A percentile compares a stretch with the other conserved stretches of the same genome.
These are phyloP conservation scores for Ctena decussata DNA, from an alignment of 2,888 invertebrate genomes.

Conservation along the genomic window DNA sequence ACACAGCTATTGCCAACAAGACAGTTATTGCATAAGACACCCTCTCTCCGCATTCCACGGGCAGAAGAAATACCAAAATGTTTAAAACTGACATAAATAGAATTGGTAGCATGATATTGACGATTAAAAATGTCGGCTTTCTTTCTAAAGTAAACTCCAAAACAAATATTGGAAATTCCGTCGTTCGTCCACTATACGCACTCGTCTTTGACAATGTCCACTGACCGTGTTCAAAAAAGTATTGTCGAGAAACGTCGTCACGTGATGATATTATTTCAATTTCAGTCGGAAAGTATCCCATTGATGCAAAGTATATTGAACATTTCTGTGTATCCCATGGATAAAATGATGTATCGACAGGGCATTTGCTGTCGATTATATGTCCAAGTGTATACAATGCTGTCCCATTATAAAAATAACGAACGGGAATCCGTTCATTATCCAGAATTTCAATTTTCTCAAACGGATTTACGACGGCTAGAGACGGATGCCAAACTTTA, in stretches of 20 bases:
- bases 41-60: not conserved
- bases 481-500: not conserved
- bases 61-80: not conserved
- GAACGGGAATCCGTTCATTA: not conserved
- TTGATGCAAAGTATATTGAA: not conserved
- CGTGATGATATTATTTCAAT: not conserved
- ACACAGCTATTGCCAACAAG: not conserved
- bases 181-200: not conserved
- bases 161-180: not conserved
- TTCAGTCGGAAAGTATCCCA: not conserved
- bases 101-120: not conserved
- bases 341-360: not conserved
- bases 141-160: not conserved
- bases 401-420: not conserved
- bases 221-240: not conserved
- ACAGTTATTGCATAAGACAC: not conserved
- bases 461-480: not conserved
- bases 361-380: not conserved
- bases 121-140: not conserved
- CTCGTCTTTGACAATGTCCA: not conserved
- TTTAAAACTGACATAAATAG: not conserved
- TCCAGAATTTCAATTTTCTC: not conserved
- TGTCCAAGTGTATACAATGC: not conserved
- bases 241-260: not conserved
- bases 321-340: not conserved